These are phyloP conservation scores for Saimiri boliviensis DNA, from an alignment of 2,113 vertebrate species.

Conservation along the genomic window DNA sequence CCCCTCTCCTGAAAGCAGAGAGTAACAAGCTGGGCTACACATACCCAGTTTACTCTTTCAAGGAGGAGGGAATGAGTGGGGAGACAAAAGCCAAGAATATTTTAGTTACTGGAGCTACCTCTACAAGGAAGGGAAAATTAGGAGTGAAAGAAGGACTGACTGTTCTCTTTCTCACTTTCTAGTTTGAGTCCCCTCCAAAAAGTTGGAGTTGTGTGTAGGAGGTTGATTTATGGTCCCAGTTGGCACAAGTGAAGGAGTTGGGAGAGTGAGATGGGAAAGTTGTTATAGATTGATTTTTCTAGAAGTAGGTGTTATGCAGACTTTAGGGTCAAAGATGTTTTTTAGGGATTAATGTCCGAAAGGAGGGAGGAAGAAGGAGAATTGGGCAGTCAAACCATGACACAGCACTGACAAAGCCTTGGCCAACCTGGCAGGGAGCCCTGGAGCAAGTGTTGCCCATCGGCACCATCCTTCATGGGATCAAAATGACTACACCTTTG, in stretches of 20 bases:
- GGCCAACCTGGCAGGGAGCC: not conserved
- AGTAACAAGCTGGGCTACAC: not conserved
- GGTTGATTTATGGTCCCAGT: not conserved
- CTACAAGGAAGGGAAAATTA: not conserved
- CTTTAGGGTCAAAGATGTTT: not conserved
- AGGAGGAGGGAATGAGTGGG: not conserved
- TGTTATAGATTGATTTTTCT: not conserved
- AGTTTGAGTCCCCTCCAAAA: not conserved
- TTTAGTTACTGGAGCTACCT: not conserved
- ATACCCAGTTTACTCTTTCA: not conserved
- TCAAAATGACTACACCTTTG: not conserved
- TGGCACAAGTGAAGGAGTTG: not conserved
- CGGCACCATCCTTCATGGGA: not conserved
- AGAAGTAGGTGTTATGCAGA: not conserved
- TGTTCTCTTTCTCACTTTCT: not conserved
- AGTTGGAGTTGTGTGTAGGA: not conserved
- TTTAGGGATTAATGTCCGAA: not conserved
- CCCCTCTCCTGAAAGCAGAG: not conserved
- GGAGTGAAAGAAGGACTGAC: not conserved
- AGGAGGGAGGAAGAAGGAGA: not conserved
- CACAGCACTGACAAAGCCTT: not conserved
- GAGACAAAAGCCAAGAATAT: not conserved
- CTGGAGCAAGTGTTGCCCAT: not conserved
- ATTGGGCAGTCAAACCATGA: not conserved
- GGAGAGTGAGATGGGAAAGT: not conserved